Percentiles rank a stretch among this genome's conserved stretches.
Conservation (phyloP, 2,888 invertebrate genomes). For the Drosophila anomelani region DNA sequence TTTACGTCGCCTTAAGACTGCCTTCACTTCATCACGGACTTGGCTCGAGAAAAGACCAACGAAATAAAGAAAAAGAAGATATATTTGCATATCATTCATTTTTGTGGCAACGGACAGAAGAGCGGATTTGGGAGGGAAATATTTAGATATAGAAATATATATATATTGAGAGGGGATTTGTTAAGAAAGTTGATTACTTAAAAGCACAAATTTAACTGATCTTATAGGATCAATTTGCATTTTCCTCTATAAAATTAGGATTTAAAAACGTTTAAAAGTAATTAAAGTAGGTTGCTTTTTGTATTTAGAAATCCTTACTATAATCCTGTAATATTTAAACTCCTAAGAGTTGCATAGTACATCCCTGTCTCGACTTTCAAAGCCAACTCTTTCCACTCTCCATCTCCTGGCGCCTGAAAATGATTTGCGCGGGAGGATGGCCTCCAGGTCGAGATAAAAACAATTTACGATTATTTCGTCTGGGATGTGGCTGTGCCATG, state of each 20-base stretch:
- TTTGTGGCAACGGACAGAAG: conserved; percentile 19
- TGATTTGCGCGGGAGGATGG: conserved; percentile 64
- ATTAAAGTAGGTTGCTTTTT: no score
- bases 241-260: not conserved
- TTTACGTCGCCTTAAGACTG: conserved; percentile 68
- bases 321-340: no score
- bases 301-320: no score
- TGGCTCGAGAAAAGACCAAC: conserved; percentile 15
- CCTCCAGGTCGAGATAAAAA: conserved; percentile 23
- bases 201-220: not conserved
- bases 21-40: conserved; percentile 51
- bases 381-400: conserved; percentile 1
- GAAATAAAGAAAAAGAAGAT: conserved; percentile 19
- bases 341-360: not conserved
- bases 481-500: conserved; percentile 41
- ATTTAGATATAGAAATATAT: no score
- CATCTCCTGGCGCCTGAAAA: conserved; percentile 43
- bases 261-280: no score
- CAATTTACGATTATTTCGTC: conserved; percentile 77
- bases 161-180: not conserved
- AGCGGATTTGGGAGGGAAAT: not conserved
- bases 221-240: not conserved
- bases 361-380: not conserved
- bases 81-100: conserved; percentile 76
- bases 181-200: no score